Conservation (phyloP, 2,113 vertebrate genomes). For the Catharus bicknelli region DNA sequence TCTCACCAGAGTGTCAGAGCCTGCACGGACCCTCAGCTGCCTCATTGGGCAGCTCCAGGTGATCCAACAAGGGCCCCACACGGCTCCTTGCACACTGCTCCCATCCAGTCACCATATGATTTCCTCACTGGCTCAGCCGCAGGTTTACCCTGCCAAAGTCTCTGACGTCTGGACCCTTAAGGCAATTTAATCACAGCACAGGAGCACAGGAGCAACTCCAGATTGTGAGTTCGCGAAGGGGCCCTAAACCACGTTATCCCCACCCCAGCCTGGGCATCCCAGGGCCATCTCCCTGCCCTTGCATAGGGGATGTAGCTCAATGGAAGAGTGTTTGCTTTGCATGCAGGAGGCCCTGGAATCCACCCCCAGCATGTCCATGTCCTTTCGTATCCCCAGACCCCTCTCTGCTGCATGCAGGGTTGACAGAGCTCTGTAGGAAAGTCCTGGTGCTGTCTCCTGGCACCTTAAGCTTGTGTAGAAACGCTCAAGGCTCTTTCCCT, state of each 20-base stretch:
- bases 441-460: neutral
- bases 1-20: neutral
- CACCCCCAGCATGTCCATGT: neutral
- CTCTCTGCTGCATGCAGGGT: accelerated
- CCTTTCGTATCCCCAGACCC: neutral
- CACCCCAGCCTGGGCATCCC: too few species aligned
- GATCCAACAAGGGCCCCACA: neutral
- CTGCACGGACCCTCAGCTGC: neutral
- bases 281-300: neutral
- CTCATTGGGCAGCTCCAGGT: neutral
- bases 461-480: neutral
- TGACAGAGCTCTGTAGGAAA: neutral
- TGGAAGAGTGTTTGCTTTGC: neutral
- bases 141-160: neutral
- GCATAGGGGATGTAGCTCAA: neutral
- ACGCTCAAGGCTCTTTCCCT: neutral
- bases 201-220: neutral
- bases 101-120: neutral
- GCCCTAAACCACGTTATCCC: accelerated
- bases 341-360: neutral
- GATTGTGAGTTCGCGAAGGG: neutral
- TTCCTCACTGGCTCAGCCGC: neutral
- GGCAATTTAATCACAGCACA: neutral
- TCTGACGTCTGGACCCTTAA: neutral
- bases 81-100: neutral